Evolutionary conservation across 2,113 vertebrate genomes (phyloP), one percentile per base, ranked within the genome.

Genomic region (Malurus melanocephalus): DNA sequence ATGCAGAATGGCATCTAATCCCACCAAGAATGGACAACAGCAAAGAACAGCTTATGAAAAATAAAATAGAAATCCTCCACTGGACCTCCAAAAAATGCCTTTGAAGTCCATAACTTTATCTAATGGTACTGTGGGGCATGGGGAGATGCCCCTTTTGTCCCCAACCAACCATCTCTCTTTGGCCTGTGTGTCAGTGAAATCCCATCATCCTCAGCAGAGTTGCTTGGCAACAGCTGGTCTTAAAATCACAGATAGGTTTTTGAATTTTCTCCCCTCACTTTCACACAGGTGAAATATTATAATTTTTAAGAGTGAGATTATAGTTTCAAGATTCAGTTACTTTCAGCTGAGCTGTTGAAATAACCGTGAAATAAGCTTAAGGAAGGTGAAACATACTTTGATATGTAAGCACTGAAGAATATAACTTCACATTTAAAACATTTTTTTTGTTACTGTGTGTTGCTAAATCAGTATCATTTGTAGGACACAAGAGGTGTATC

Each of bases 281-380:
- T 79, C 81, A 45, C 26, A 49, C 30, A 69, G 45, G 42, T 79
- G 62, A 88, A 85, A 61, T 65, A 35, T 5, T 74, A 1, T 55
- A 16, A 73, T 90, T 92, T 60, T 27, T 85, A 86, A 59, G 35
- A 20, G 16, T 43, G 33, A 61, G 52, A 79, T 80, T 81, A 67
- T 26, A 75, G 22, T 26, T 91, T 83, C 4, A 11, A 82, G 62
- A 92, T 77, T 67, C 57, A 81, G 52, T 85, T 89, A 82, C 84
- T 92, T 94, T 92, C 59, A 86, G 33, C 53, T 61, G 9, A 53
- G 20, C 42, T 83, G 38, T 48, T 81, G 73, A 87, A 93, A 90
- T 74, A 80, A 65, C 65, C 32, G 2, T 73, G 43, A 84, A 93
- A 94, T 66, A 85, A 83, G 49, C n/a, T 89, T 83, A 89, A 83